These are phyloP conservation scores for Philotrypesis tridentata DNA, from an alignment of 1,140 invertebrate genomes.

Conservation along the genomic window DNA sequence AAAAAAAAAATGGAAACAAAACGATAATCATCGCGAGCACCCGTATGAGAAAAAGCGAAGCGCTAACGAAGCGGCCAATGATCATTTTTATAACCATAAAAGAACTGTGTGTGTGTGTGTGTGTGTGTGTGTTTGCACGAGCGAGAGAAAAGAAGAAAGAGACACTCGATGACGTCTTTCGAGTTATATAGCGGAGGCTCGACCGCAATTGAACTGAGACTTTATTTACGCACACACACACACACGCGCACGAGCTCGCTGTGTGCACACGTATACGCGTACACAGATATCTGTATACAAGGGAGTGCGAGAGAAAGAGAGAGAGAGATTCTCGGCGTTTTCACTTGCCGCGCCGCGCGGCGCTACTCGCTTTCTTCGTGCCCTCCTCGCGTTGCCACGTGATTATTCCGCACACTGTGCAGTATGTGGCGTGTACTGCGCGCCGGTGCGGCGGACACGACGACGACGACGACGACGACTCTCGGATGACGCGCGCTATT, in stretches of 20 bases:
- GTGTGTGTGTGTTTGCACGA: neutral
- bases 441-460: neutral
- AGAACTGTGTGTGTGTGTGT: neutral
- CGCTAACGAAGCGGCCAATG: neutral
- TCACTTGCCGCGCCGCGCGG: neutral
- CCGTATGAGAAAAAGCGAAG: neutral
- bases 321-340: neutral
- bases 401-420: neutral
- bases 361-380: constrained; percentile 29
- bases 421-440: too few species aligned
- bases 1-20: neutral
- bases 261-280: too few species aligned
- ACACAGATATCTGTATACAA: too few species aligned
- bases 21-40: neutral
- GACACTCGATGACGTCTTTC: neutral
- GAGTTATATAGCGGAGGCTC: neutral
- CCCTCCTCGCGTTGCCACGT: constrained; percentile 17
- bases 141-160: neutral
- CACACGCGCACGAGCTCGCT: too few species aligned
- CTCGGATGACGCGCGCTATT: constrained; percentile 41
- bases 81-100: neutral
- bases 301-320: neutral
- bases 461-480: constrained; percentile 1
- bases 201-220: neutral
- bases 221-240: neutral